Evolutionary conservation across 2,888 invertebrate species (phyloP).

Genomic region (Notocelia uddmanniana): DNA sequence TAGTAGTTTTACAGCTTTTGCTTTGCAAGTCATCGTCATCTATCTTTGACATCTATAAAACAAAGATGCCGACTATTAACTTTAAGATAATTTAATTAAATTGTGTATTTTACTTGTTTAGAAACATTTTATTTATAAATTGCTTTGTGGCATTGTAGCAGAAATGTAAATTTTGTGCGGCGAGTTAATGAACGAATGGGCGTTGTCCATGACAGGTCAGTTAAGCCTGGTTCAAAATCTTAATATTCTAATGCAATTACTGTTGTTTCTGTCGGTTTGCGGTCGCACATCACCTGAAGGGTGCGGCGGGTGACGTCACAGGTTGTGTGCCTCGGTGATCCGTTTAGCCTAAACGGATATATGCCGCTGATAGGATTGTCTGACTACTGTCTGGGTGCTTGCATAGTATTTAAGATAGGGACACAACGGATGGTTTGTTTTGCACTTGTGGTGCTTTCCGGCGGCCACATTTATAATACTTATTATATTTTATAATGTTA

Average conservation of each 20-base stretch:
- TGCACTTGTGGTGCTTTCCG: background rate
- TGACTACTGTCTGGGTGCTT: slow-evolving; percentile 48
- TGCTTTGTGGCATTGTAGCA: slow-evolving; percentile 12
- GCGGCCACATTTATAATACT: background rate
- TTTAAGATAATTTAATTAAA: too few species aligned
- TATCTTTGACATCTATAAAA: too few species aligned
- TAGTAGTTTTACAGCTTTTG: too few species aligned
- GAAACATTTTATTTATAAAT: background rate
- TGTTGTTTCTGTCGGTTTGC: slow-evolving; percentile 31
- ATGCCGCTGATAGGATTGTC: slow-evolving; percentile 67
- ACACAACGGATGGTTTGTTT: background rate
- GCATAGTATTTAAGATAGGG: slow-evolving; percentile 14
- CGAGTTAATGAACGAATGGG: slow-evolving; percentile 23
- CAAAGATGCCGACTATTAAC: too few species aligned
- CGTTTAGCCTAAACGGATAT: slow-evolving; percentile 79
- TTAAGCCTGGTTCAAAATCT: slow-evolving; percentile 31
- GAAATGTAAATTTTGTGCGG: slow-evolving; percentile 10
- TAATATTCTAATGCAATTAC: slow-evolving; percentile 43
- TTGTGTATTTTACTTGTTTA: background rate
- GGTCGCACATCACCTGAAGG: slow-evolving; percentile 25
- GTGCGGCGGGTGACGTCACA: slow-evolving; percentile 61
- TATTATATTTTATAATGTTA: too few species aligned
- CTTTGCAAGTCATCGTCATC: too few species aligned
- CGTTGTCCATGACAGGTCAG: slow-evolving; percentile 10
- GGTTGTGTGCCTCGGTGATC: slow-evolving; percentile 70